Base-by-base conservation (phyloP, 2,888 invertebrate species). In the Anaspis maculata region DNA sequence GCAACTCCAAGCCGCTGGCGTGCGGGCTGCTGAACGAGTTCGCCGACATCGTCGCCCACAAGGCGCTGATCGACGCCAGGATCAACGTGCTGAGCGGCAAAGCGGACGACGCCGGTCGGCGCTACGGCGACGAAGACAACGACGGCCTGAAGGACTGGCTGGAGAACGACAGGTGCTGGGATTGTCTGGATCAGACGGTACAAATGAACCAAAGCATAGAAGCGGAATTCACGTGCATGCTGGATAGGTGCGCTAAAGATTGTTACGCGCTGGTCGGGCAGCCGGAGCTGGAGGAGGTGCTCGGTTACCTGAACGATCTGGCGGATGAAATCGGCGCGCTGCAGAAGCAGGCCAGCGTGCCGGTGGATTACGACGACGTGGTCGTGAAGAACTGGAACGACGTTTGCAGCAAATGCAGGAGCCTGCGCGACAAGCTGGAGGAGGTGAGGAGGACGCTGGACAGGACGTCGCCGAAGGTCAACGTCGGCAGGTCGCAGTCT, bases 21-120 rank as follows among this genome's bases (percentile, higher is more conserved):
- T 61, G 69, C 11, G 67, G 66, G 30, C 54, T 78, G 16, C 56
- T 83, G 34, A 68, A 70, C 25, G 79, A 79, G 56, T 79, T 79
- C 52, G 78, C 81, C 9, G 82, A 82, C 53, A 72, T 83, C 32
- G 69, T 81, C 27, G 81, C 82, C 15, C 82, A 82, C 49, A 83
- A 82, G 59, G 79, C 82, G 23, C 66, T 86, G 37, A 76, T 86
- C 32, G 83, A 86, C 64, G 83, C 85, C 32, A 73, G 83, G 51
- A 77, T 85, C 48, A 72, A 75, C 28, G 77, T 83, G 29, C 68
- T 83, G 27, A 75, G 74, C 46, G 76, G 76, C 36, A 49, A 57
- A 44, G 48, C 52, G 35, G 34, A 40, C 19, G 42, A 47, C 23
- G n/a, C n/a, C n/a, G n/a, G n/a, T n/a, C 15, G 45, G 24, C 2